These are phyloP conservation scores for Tipula vernalis DNA, from an alignment of 2,888 invertebrate species.

Conservation along the genomic window DNA sequence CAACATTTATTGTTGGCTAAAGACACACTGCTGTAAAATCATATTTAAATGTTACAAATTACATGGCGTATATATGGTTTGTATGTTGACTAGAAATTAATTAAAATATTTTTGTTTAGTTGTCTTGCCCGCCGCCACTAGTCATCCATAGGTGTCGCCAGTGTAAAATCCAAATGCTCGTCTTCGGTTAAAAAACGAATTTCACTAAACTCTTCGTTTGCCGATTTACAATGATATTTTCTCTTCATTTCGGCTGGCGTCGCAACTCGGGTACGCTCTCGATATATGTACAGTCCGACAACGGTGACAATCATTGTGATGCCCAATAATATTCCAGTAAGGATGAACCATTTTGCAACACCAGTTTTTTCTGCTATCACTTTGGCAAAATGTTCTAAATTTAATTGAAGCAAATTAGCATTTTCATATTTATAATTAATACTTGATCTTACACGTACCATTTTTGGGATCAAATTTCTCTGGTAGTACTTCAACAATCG, in stretches of 20 bases:
- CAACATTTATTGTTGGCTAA: background rate
- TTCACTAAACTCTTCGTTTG: constrained; percentile 17
- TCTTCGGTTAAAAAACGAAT: constrained; percentile 17
- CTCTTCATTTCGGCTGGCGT: background rate
- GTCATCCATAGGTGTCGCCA: constrained; percentile 9
- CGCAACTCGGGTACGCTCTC: background rate
- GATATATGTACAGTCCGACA: background rate
- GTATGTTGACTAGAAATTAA: background rate
- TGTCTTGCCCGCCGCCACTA: background rate
- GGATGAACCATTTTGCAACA: background rate
- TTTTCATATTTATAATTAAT: no score
- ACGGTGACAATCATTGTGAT: background rate
- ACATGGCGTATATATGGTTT: background rate
- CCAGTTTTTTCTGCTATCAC: background rate
- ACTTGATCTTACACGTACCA: background rate
- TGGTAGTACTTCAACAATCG: background rate
- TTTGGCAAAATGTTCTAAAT: background rate
- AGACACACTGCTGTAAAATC: background rate
- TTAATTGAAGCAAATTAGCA: background rate
- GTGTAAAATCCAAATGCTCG: constrained; percentile 17
- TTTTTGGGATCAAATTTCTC: background rate
- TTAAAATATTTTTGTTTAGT: background rate
- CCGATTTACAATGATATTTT: background rate
- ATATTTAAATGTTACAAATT: background rate
- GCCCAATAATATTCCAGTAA: background rate